These are phyloP conservation scores for Eupeodes luniger DNA, from an alignment of 2,888 invertebrate genomes.

Conservation along the genomic window DNA sequence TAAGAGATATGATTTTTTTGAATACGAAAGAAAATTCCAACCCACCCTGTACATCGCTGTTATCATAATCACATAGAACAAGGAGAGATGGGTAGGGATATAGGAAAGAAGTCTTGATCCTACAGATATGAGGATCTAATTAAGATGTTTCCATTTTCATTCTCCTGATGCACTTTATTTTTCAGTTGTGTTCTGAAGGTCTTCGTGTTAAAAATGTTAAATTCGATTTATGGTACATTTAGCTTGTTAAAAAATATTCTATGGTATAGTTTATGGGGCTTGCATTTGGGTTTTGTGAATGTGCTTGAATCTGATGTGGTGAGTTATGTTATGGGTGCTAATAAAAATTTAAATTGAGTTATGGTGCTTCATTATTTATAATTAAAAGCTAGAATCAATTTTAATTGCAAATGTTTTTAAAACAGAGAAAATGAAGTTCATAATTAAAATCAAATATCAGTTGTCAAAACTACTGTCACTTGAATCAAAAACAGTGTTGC, in stretches of 20 bases:
- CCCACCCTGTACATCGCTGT: background rate
- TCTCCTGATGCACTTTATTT: slow-evolving; percentile 42
- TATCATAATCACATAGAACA: background rate
- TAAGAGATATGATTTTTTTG: background rate
- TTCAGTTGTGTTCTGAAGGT: slow-evolving; percentile 66
- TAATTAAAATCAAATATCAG: too few relatives aligned
- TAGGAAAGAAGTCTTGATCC: slow-evolving; percentile 41
- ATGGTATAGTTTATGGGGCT: slow-evolving; percentile 43
- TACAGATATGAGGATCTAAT: slow-evolving; percentile 61
- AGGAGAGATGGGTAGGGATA: background rate
- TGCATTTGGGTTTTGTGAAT: slow-evolving; percentile 43
- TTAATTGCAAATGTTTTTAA: too few relatives aligned
- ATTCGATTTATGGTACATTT: slow-evolving; percentile 39
- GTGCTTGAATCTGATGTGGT: slow-evolving; percentile 17
- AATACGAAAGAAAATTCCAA: background rate
- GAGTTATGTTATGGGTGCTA: slow-evolving; percentile 17
- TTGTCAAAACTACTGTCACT: too few relatives aligned
- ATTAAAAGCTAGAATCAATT: too few relatives aligned
- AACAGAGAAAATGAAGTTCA: too few relatives aligned
- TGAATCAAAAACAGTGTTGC: too few relatives aligned
- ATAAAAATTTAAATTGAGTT: background rate
- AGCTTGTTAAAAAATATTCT: slow-evolving; percentile 28
- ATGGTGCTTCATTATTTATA: too few relatives aligned
- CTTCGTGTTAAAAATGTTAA: slow-evolving; percentile 58
- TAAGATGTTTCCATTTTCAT: slow-evolving; percentile 25